A percentile compares a stretch with the other conserved stretches of the same genome.
Conservation (phyloP, 2,113 vertebrate genomes). For the Chlorodrepanis virens region DNA sequence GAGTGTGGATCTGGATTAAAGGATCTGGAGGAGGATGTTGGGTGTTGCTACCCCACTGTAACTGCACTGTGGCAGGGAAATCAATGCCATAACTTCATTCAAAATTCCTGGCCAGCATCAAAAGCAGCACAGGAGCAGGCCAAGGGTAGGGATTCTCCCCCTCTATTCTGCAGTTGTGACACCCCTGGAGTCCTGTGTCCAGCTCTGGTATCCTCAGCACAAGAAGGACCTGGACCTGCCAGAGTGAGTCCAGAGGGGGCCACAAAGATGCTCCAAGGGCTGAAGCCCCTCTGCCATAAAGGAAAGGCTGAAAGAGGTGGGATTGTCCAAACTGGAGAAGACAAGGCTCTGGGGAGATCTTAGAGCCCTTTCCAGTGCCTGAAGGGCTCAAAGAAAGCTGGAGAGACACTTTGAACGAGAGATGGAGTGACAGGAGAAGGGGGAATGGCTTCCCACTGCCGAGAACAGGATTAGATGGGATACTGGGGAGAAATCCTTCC, state of each 20-base stretch:
- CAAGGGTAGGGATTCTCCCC: neutral
- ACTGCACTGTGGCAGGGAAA: neutral
- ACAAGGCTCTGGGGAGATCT: neutral
- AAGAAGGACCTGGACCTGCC: fast-evolving
- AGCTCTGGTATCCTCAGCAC: neutral
- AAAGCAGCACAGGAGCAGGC: neutral
- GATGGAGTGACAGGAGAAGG: fast-evolving
- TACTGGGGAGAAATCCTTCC: fast-evolving
- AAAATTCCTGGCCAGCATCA: neutral
- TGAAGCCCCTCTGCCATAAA: neutral
- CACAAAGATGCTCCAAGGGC: neutral
- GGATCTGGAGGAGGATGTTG: neutral
- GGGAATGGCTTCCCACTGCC: neutral
- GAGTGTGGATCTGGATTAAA: neutral
- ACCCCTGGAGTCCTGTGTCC: neutral
- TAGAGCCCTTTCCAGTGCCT: neutral
- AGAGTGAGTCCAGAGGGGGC: neutral
- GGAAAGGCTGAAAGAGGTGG: neutral
- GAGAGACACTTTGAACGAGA: neutral
- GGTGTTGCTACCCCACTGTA: neutral
- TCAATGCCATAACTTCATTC: neutral
- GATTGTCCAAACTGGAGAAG: neutral
- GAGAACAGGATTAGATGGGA: fast-evolving
- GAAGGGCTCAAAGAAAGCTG: neutral
- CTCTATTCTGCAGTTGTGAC: neutral